Percentiles rank a stretch among this genome's conserved stretches.
Conservation (phyloP, 2,797 vertebrate species). For the Sternarchorhynchus goeldii region DNA sequence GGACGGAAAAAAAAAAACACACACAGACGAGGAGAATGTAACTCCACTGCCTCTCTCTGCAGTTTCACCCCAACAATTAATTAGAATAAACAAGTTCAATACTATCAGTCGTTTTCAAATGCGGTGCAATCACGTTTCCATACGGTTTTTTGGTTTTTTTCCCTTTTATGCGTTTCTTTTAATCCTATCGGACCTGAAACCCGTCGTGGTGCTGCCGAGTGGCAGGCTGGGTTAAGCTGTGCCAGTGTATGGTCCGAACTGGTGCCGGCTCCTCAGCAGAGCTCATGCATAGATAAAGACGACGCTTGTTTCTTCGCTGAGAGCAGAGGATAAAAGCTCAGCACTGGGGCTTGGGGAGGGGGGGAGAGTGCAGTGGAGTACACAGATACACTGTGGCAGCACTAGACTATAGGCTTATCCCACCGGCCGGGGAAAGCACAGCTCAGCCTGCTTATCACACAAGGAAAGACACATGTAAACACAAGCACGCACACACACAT, state of each 20-base stretch:
- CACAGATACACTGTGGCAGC: conserved; percentile 28
- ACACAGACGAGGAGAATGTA: conserved; percentile 31
- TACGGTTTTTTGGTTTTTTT: conserved; percentile 17
- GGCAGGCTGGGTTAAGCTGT: neutral
- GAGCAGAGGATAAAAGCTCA: conserved; percentile 15
- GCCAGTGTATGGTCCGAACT: neutral
- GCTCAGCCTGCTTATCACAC: conserved; percentile 15
- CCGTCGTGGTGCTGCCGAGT: neutral
- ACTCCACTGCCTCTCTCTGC: conserved; percentile 35
- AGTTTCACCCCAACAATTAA: conserved; percentile 41
- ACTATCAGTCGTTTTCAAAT: conserved; percentile 31
- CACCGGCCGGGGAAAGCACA: conserved; percentile 5
- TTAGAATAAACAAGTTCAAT: conserved; percentile 46
- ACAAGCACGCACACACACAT: conserved; percentile 18
- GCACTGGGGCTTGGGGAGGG: no score
- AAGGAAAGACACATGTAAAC: conserved; percentile 35
- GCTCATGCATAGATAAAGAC: conserved; percentile 37
- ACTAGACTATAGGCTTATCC: conserved; percentile 14
- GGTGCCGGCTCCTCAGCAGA: conserved; percentile 4
- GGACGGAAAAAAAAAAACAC: neutral
- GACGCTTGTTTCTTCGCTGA: conserved; percentile 13
- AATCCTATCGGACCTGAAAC: conserved; percentile 3
- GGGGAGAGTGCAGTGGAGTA: neutral
- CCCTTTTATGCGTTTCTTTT: neutral
- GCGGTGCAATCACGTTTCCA: conserved; percentile 21